Base-by-base conservation (phyloP, 2,797 vertebrate genomes). In the Chloroceryle amazona region DNA sequence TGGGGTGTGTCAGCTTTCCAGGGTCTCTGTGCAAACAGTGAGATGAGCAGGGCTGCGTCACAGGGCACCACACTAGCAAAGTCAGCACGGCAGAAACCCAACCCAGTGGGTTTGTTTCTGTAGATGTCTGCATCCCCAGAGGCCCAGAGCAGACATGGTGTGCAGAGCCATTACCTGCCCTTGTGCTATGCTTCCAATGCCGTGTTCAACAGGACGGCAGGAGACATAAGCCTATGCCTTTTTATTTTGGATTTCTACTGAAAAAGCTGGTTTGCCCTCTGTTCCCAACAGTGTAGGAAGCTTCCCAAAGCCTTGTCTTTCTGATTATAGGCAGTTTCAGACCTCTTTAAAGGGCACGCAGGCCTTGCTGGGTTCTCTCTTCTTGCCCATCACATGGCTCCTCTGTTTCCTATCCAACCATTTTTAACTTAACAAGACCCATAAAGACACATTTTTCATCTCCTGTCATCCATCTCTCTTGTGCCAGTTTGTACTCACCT, bases 231-330 rank as follows among this genome's bases (percentile, higher is more conserved):
- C 70, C 73, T 84, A 1, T 67, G 28, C 33, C 42, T 96, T 94
- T 94, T 83, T 73, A 86, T 75, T 96, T 88, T 76, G 54, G 65
- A 81, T 86, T 83, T 41, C 67, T 47, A 3, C 60, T 42, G 20
- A 54, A 90, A 90, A 91, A 62, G 49, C 73, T 70, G 28, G 25
- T 93, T 89, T 3, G 0, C 67, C 25, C n/a, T 92, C 81, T 90
- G 47, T 76, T 90, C 60, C 66, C 84, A 85, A 80, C 83, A 88
- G 74, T 33, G 70, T 47, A 67, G 72, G 75, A 89, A 82, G 66
- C 83, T 94, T 86, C 90, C 68, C 58, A 89, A 70, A 78, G 72
- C 67, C 37, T 75, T 96, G 76, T 86, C 78, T 29, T 79, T 94
- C 73, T 88, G 79, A 96, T 86, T 93, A 86, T 83, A 79, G 46